These are phyloP conservation scores for Aramus guarauna DNA, from an alignment of 2,113 vertebrate species.

Conservation along the genomic window DNA sequence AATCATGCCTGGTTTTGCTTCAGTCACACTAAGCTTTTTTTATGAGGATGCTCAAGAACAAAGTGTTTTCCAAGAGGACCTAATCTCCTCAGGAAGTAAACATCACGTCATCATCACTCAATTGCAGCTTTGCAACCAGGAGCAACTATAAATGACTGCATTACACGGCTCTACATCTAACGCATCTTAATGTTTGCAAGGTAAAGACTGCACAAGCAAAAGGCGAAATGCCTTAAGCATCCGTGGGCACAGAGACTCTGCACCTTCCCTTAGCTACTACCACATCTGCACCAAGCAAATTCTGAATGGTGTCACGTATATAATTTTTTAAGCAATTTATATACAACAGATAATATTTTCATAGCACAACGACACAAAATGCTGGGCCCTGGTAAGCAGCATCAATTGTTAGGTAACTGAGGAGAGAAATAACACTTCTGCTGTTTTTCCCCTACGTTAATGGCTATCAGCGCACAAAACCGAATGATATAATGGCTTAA, in stretches of 20 bases:
- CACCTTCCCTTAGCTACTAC: neutral
- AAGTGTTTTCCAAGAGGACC: constrained; percentile 12
- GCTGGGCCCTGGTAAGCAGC: neutral
- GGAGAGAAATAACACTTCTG: neutral
- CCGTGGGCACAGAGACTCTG: neutral
- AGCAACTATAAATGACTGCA: neutral
- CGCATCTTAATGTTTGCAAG: neutral
- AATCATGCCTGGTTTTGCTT: neutral
- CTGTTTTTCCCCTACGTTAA: neutral
- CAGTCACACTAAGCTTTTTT: neutral
- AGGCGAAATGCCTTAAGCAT: neutral
- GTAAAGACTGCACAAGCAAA: neutral
- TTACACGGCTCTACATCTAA: neutral
- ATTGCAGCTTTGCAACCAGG: neutral
- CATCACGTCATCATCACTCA: constrained; percentile 1
- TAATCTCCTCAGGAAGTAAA: constrained; percentile 34
- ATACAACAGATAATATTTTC: neutral
- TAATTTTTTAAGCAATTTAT: neutral
- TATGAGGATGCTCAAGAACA: constrained; percentile 18
- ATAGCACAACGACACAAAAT: neutral
- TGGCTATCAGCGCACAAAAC: neutral
- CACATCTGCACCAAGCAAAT: neutral
- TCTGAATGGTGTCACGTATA: too few relatives aligned
- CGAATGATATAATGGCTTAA: neutral
- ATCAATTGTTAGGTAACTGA: neutral